Evolutionary conservation across 92 coral and sea anemone genomes (phyloP), one percentile per base, ranked within the genome.

Genomic region (Porites divaricata): DNA sequence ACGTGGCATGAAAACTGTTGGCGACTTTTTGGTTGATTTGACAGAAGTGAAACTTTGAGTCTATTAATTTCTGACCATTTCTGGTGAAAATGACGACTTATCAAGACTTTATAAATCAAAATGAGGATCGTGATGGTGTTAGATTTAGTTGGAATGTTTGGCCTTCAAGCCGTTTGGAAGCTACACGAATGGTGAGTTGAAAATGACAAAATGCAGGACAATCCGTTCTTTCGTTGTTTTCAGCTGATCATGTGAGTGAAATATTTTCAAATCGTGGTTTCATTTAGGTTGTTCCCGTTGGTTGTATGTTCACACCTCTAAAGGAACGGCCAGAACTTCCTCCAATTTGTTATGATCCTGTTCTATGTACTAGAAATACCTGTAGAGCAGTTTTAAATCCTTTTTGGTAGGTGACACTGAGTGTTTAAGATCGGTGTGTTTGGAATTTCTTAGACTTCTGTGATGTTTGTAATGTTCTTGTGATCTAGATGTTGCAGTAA

Each of bases 151-250:
- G 99, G 99, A 96, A 96, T 81, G 99, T 96, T 25, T 96, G 99
- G 99, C 99, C 99, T 25, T 96, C 99, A 13, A 96, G 99, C 78
- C 95, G 99, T n/a, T 88, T 96, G 66, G 99, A 96, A 91, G 99
- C 99, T 14, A 96, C 99, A 25, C 91, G 99, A 87, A 96, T 96
- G 99, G 99, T 95, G 76, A 51, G 93, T 59, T 14, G 72, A 56
- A 22, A 10, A 85, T 63, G 63, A 22, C 26, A 50, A 35, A 16
- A 25, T 13, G 65, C 50, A 45, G 45, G 57, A 48, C 24, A 15
- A 23, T 14, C 11, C 7, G 24, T 24, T 19, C 51, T n/a, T 12
- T 54, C 12, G 12, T 8, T 22, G 56, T 59, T 52, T 48, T 73
- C 15, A 66, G 63, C 66, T 17, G 21, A 4, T 17, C 54, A n/a